A percentile compares a stretch with the other conserved stretches of the same genome.
Conservation (phyloP, 2,797 vertebrate genomes). For the Trachops cirrhosus region DNA sequence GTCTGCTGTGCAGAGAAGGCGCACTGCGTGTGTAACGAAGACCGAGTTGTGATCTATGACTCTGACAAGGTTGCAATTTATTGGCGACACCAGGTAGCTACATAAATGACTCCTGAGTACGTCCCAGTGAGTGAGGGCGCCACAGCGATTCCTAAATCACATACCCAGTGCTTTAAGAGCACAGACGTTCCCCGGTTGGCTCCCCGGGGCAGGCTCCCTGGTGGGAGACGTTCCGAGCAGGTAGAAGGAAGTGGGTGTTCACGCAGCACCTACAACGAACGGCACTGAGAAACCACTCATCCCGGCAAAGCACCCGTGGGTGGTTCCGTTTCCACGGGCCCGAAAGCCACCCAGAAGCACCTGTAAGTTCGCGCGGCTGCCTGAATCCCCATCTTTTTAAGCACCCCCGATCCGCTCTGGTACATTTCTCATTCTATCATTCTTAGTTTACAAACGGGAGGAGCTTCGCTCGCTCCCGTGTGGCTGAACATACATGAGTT, state of each 20-base stretch:
- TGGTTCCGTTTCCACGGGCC: not conserved
- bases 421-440: not conserved
- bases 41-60: not conserved
- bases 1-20: not conserved
- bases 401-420: not conserved
- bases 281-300: not conserved
- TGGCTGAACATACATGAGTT: not conserved
- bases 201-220: not conserved
- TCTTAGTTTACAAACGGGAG: slow-evolving; percentile 14
- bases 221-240: not conserved
- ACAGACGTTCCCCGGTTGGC: not conserved
- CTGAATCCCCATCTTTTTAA: not conserved
- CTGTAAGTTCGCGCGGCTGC: not conserved
- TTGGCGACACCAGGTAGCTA: not conserved
- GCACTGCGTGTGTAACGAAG: not conserved
- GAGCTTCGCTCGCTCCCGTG: not conserved
- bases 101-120: not conserved
- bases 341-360: not conserved
- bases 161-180: not conserved
- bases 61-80: no score
- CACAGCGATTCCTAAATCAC: not conserved
- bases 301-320: not conserved
- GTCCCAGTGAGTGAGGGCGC: not conserved
- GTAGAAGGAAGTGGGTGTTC: not conserved
- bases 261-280: fast-evolving